Conservation (phyloP, 2,797 vertebrate species). For the Peromyscus nudipes region DNA sequence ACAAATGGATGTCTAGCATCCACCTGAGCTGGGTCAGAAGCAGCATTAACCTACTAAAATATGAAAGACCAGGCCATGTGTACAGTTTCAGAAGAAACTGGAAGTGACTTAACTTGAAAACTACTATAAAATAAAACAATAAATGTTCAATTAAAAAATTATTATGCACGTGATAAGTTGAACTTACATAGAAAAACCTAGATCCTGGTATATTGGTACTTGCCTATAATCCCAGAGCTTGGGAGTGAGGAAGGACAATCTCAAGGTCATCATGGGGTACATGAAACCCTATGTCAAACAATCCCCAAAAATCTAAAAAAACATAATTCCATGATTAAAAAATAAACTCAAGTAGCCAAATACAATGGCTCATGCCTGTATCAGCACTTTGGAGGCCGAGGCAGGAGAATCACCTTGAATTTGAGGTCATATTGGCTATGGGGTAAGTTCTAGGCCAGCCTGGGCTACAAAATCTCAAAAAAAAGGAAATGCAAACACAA, state of each 20-base stretch:
- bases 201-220: neutral
- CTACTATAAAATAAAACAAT: neutral
- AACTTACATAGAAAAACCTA: neutral
- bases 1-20: neutral
- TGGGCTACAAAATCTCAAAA: neutral
- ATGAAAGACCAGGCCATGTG: constrained; percentile 5
- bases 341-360: constrained; percentile 33
- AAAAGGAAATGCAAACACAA: neutral
- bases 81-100: constrained; percentile 42
- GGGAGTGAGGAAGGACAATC: neutral
- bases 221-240: neutral
- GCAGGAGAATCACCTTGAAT: neutral
- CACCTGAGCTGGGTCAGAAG: neutral
- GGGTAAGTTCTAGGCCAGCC: neutral
- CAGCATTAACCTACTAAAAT: neutral
- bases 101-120: constrained; percentile 49
- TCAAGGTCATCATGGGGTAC: neutral
- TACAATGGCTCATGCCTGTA: neutral
- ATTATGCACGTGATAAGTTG: neutral
- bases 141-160: constrained; percentile 25
- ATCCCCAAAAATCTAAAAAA: neutral
- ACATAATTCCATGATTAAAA: constrained; percentile 32
- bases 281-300: neutral
- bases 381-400: neutral
- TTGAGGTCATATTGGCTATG: neutral